Evolutionary conservation across 2,113 vertebrate genomes (phyloP).

Genomic region (Corydoras maculifer): DNA sequence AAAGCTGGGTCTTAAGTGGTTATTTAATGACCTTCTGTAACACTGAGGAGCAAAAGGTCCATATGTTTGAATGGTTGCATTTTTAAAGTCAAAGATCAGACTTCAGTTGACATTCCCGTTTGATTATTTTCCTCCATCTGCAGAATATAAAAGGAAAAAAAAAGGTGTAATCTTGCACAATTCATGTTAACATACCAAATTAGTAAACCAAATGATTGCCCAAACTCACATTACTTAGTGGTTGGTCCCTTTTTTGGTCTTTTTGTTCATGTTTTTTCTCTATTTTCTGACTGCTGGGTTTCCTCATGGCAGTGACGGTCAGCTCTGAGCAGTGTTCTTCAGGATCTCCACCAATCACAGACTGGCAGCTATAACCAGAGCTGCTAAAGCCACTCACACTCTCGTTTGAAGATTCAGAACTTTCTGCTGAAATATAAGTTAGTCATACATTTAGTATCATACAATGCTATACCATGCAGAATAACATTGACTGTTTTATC

Average conservation of each 20-base stretch:
- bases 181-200: not conserved
- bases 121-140: conserved; percentile 46
- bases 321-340: conserved; percentile 53
- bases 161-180: not conserved
- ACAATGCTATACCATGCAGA: too few species aligned
- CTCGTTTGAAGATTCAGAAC: conserved; percentile 67
- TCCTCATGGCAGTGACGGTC: conserved; percentile 41
- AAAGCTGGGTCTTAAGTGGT: conserved; percentile 2
- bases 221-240: conserved; percentile 6
- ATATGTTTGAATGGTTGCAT: not conserved
- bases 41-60: not conserved
- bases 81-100: conserved; percentile 46
- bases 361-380: conserved; percentile 60
- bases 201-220: not conserved
- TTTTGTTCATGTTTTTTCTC: conserved; percentile 10
- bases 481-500: too few species aligned
- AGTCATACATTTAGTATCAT: not conserved
- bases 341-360: conserved; percentile 52
- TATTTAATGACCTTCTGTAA: not conserved
- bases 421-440: conserved; percentile 57
- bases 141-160: not conserved
- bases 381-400: conserved; percentile 61
- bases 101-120: conserved; percentile 62
- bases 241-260: conserved; percentile 14
- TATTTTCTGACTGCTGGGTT: conserved; percentile 10